Conservation (phyloP, 2,113 vertebrate species). For the Chrysemys picta region DNA sequence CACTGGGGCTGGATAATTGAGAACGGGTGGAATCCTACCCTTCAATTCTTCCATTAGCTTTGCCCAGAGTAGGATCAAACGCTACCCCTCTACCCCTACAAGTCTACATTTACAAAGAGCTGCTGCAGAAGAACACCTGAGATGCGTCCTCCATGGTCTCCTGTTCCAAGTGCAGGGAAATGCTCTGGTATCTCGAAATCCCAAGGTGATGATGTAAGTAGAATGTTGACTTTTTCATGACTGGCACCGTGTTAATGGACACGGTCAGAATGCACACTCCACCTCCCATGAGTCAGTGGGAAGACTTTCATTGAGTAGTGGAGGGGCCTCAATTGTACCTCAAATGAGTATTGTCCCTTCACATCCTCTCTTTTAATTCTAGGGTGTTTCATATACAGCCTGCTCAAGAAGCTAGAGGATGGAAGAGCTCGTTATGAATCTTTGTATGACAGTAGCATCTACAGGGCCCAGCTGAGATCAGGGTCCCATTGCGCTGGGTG, state of each 20-base stretch:
- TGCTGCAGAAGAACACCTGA: neutral
- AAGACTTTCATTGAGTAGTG: neutral
- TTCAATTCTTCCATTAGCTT: neutral
- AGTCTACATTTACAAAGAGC: neutral
- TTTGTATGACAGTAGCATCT: conserved; percentile 59
- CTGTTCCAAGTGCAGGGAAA: neutral
- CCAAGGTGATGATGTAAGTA: neutral
- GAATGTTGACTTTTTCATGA: neutral
- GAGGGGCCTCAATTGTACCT: neutral
- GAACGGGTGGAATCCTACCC: neutral
- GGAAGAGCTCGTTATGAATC: conserved; percentile 26
- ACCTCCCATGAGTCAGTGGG: neutral
- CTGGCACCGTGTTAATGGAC: neutral
- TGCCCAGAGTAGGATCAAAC: neutral
- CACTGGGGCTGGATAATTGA: neutral
- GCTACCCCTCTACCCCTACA: neutral
- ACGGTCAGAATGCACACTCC: neutral
- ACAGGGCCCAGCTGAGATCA: conserved; percentile 47
- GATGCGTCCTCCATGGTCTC: neutral
- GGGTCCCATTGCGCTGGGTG: neutral
- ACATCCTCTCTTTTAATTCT: neutral
- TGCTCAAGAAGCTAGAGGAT: neutral
- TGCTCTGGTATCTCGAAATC: fast-evolving
- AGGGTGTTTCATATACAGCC: neutral
- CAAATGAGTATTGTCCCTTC: conserved; percentile 57